Base-by-base conservation (phyloP, 2,888 invertebrate genomes). In the Perizoma affinitatum region DNA sequence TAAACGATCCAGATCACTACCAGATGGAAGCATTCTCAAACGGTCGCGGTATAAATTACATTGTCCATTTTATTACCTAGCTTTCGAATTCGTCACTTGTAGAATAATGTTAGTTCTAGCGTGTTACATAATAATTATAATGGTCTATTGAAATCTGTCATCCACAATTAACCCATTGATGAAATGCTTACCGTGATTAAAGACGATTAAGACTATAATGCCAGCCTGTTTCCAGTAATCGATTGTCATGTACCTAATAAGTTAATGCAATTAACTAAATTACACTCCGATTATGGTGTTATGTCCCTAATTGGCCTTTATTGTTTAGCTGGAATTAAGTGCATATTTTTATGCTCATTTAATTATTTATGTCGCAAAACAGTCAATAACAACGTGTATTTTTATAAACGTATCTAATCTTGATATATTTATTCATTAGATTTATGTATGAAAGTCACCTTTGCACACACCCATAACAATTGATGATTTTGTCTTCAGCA, bases 211-310 rank as follows among this genome's bases (percentile, higher is more conserved):
- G 68, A 70, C 64, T 67, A 67, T 80, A 82, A 82, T 85, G 79
- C 73, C 74, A 79, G 82, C 83, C 84, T 81, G 80, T 80, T 85
- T 83, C 86, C 82, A 74, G 81, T 86, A 86, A 86, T 87, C 84
- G 84, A 83, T 86, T 84, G 79, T 78, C 79, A 74, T 78, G 80
- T 86, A 22, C 22, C 22, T 22, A 84, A 84, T 84, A 81, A 87
- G 82, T 87, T 88, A 88, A 88, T 86, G 83, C 75, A 73, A 86
- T 88, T 88, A 85, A 74, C 70, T 78, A 86, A 89, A 90, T 90
- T 80, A 82, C 67, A 63, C 69, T 64, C 78, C 82, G 75, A 86
- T 90, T 88, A 83, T 79, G 77, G 87, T 84, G 83, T 86, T 86
- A 85, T 83, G 81, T 73, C 74, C 73, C 67, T 87, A 89, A 88